Evolutionary conservation across 2,888 invertebrate species (phyloP).

Genomic region (Pollenia griseotomentosa): DNA sequence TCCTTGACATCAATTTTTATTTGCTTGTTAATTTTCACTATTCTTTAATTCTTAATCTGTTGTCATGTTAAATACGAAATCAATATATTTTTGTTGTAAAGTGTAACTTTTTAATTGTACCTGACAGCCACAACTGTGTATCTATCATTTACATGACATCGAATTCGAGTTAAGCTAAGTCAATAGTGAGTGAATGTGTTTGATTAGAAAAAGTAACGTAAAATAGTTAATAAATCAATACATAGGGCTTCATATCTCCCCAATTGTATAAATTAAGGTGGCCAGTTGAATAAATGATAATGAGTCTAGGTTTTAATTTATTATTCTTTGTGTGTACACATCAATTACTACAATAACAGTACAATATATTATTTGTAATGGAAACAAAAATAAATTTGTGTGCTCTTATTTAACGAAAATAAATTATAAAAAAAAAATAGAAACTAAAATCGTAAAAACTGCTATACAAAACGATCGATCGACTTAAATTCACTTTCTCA

Average conservation of each 20-base stretch:
- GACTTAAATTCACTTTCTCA: too few relatives aligned
- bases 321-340: background rate
- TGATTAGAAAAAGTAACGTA: constrained; percentile 20
- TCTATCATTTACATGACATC: constrained; percentile 40
- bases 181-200: constrained; percentile 20
- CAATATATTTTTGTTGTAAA: background rate
- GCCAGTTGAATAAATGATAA: background rate
- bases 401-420: constrained; percentile 1
- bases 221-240: constrained; percentile 3
- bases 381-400: background rate
- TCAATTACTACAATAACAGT: background rate
- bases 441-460: too few relatives aligned
- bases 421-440: too few relatives aligned
- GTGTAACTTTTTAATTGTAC: constrained; percentile 41
- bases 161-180: background rate
- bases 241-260: constrained; percentile 46
- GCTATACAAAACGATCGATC: too few relatives aligned
- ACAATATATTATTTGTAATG: background rate
- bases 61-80: background rate
- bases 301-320: background rate
- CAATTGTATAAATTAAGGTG: constrained; percentile 5
- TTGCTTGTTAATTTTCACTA: background rate
- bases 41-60: background rate
- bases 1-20: constrained; percentile 41
- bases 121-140: constrained; percentile 7